A percentile compares a stretch with the other conserved stretches of the same genome.
phyloP scores from a whole-genome alignment of 1,140 invertebrate species.

The Ceratosolen fusciceps region DNA sequence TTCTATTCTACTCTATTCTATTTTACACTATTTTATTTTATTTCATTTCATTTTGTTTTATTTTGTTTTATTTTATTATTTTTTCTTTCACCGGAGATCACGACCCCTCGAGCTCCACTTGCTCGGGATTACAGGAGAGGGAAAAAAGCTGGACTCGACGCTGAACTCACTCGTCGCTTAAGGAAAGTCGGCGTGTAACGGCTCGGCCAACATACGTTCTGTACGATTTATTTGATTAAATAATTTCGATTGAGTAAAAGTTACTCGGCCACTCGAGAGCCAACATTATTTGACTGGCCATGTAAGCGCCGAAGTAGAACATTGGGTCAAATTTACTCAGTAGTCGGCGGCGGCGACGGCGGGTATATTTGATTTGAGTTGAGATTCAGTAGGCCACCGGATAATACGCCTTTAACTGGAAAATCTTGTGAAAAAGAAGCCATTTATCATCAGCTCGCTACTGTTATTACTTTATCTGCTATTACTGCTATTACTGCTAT shows the following conservation, averaged over 20 bases:
- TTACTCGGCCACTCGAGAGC: constrained; percentile 24
- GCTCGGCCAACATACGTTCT: not conserved
- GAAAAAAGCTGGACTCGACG: not conserved
- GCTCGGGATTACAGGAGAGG: not conserved
- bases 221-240: constrained; percentile 6
- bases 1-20: no score
- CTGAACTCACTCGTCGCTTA: not conserved
- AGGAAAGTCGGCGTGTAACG: constrained; percentile 1
- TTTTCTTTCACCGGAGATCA: no score
- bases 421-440: not conserved
- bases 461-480: no score
- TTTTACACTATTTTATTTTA: no score
- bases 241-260: constrained; percentile 24
- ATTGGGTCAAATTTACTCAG: not conserved
- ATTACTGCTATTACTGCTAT: no score
- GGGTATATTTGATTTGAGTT: not conserved
- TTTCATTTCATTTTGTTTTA: no score
- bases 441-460: not conserved
- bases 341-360: no score
- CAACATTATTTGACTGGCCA: constrained; percentile 13
- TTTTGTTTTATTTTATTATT: no score
- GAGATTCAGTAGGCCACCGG: not conserved
- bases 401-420: not conserved
- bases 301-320: not conserved
- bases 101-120: no score